Conservation (phyloP, 2,888 invertebrate genomes). For the Balanococcus diminutus region DNA sequence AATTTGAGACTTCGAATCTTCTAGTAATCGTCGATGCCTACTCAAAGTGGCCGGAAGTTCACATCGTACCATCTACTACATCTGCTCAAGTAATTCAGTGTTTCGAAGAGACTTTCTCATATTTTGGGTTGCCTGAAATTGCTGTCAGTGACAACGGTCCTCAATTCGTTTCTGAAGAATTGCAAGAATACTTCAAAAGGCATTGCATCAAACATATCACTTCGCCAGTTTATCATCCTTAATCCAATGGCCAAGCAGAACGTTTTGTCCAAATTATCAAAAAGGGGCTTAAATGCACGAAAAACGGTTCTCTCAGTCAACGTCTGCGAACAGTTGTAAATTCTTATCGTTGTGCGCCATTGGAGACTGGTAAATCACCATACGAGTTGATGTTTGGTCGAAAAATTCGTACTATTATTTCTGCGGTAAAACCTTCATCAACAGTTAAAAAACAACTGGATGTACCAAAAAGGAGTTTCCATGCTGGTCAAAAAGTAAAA, state of each 20-base stretch:
- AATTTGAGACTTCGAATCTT: conserved; percentile 47
- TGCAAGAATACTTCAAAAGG: background rate
- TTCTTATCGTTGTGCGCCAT: background rate
- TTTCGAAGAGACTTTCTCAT: background rate
- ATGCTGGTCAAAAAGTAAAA: too few relatives aligned
- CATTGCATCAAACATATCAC: background rate
- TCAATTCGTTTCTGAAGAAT: background rate
- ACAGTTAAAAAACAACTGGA: too few relatives aligned
- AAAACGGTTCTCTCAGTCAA: background rate
- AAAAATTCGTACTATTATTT: background rate
- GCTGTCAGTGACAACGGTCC: background rate
- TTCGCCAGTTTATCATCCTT: background rate
- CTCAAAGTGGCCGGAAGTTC: background rate
- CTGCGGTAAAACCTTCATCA: too few relatives aligned
- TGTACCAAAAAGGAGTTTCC: too few relatives aligned
- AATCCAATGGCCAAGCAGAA: background rate
- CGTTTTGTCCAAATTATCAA: background rate
- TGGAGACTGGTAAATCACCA: background rate
- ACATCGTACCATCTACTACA: background rate
- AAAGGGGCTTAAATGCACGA: background rate
- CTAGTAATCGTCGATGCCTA: conserved; percentile 52
- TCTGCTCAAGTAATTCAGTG: background rate
- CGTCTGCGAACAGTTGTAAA: background rate
- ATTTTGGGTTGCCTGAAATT: background rate
- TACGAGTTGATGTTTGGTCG: background rate